Percentiles rank a stretch among this genome's conserved stretches.
Conservation (phyloP, 2,797 vertebrate genomes). For the Chelidonichthys spinosus region DNA sequence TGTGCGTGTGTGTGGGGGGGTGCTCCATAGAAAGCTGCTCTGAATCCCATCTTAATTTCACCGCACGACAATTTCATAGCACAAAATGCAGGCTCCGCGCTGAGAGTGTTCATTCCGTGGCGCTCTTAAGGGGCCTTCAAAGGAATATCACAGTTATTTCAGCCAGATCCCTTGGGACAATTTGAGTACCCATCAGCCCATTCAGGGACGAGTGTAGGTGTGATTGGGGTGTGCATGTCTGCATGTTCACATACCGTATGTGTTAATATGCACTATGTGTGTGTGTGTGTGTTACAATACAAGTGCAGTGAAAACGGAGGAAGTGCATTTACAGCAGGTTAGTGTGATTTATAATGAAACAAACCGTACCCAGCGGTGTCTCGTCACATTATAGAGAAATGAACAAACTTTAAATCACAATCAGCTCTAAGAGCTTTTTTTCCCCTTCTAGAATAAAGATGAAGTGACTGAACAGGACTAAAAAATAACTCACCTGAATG, state of each 20-base stretch:
- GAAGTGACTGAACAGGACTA: constrained; percentile 21
- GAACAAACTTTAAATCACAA: constrained; percentile 16
- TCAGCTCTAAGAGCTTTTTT: constrained; percentile 6
- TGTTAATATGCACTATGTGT: constrained; percentile 9
- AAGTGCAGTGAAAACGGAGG: constrained; percentile 6
- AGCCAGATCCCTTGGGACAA: constrained; percentile 51
- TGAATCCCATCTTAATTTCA: constrained; percentile 52
- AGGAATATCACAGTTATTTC: constrained; percentile 72
- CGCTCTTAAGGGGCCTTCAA: constrained; percentile 55
- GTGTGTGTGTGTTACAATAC: constrained; percentile 1
- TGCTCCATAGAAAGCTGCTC: constrained; percentile 21
- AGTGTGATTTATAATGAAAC: not conserved
- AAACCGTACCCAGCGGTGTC: not conserved
- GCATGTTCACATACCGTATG: constrained; percentile 24
- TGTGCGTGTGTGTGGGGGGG: not conserved
- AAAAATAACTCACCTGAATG: constrained; percentile 77
- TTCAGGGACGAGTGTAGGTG: constrained; percentile 51
- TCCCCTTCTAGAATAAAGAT: constrained; percentile 9
- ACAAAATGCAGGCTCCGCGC: constrained; percentile 42
- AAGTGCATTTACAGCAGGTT: constrained; percentile 24
- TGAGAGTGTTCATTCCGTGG: constrained; percentile 63
- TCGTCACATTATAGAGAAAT: not conserved
- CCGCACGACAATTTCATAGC: constrained; percentile 47
- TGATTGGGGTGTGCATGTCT: constrained; percentile 45
- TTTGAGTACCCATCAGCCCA: constrained; percentile 40